Base-by-base conservation (phyloP, 2,888 invertebrate genomes). In the Chromoteleia sp. region DNA sequence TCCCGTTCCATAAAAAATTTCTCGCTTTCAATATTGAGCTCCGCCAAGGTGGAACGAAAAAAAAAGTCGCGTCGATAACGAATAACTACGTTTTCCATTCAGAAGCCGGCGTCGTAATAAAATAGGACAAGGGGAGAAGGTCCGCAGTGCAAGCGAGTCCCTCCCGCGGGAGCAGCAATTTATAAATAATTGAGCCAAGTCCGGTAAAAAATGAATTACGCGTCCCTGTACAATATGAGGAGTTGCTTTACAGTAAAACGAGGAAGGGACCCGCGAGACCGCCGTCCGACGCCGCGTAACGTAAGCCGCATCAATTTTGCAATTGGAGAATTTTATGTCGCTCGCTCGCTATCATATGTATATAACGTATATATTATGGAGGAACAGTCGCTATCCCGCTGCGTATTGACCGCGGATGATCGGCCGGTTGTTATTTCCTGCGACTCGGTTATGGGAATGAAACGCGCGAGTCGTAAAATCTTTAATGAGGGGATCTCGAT, bases 171-270 rank as follows among this genome's bases (percentile, higher is more conserved):
- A 90, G 88, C 88, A 88, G 90, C 91, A 92, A 91, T 92, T 91
- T 91, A 91, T 92, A 92, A 92, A 92, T 92, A 92, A 92, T 92
- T 92, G 91, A 92, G 88, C 87, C 86, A 88, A 85, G 91, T 92
- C 91, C 91, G 91, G 91, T 92, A 91, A 91, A 92, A 91, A 91
- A 91, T 92, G 91, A 91, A 91, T 91, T 91, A 91, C 91, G 91
- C 88, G 87, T 90, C 90, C 90, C 90, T 88, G 87, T 90, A 91
- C 91, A 91, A 91, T 91, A 91, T 89, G 89, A 91, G 90, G 89
- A 90, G 90, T 91, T 89, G 89, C 87, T 90, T 91, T 89, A 89
- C 90, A 87, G 91, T 89, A 87, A 91, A 90, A 90, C 88, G 90
- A 91, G 90, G 85, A 88, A 87, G 87, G 88, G 85, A 88, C 90